Conservation (phyloP, 2,888 invertebrate genomes). For the Minunthozetes semirufus region DNA sequence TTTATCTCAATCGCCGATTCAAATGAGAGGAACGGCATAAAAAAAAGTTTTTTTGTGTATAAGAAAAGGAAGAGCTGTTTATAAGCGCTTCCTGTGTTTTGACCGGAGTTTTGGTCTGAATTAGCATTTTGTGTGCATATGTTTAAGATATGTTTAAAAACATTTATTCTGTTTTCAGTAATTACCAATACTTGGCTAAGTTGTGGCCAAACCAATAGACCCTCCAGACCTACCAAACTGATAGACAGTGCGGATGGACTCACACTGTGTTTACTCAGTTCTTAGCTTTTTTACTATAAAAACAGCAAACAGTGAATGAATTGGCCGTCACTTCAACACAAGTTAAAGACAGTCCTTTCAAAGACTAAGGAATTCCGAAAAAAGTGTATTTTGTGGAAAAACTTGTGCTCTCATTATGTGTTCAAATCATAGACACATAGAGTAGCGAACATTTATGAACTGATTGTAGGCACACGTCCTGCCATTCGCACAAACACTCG, state of each 20-base stretch:
- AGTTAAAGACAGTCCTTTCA: background rate
- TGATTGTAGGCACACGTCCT: slow-evolving; percentile 25
- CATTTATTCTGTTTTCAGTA: slow-evolving; percentile 10
- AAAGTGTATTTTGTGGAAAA: background rate
- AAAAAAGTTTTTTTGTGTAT: slow-evolving; percentile 10
- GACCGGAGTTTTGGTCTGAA: background rate
- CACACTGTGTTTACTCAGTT: slow-evolving; percentile 25
- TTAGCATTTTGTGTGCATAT: slow-evolving; percentile 26
- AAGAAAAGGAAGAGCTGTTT: background rate
- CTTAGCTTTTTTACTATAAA: background rate
- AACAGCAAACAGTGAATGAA: background rate
- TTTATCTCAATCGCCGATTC: slow-evolving; percentile 4
- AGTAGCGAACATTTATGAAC: background rate
- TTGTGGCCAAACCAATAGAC: background rate
- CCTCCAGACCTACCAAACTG: background rate
- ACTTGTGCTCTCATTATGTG: background rate
- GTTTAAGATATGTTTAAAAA: slow-evolving; percentile 13
- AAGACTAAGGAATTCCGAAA: background rate
- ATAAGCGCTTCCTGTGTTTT: slow-evolving; percentile 24
- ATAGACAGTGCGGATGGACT: slow-evolving; percentile 27
- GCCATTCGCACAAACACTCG: background rate
- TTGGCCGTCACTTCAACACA: too few species aligned
- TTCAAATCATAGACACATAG: background rate
- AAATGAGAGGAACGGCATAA: slow-evolving; percentile 13
- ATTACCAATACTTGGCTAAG: background rate